Evolutionary conservation across 2,113 vertebrate species (phyloP).

Genomic region (Alligator mississippiensis): DNA sequence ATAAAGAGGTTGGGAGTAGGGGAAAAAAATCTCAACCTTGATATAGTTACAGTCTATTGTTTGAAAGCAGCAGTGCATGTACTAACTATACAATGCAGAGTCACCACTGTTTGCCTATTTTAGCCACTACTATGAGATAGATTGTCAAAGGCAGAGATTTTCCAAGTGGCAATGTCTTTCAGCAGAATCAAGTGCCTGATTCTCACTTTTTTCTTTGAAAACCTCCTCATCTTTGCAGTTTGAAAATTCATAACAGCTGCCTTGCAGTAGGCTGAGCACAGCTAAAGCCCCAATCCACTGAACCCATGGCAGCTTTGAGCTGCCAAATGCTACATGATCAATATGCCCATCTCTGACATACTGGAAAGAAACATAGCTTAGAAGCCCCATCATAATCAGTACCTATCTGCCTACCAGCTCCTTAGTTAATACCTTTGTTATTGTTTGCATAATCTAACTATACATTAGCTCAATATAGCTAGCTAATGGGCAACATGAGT

Average conservation of each 20-base stretch:
- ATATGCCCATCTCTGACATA: constrained; percentile 29
- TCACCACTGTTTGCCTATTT: background rate
- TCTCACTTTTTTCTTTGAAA: background rate
- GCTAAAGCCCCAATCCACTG: background rate
- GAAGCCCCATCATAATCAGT: constrained; percentile 66
- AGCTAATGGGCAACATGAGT: constrained; percentile 67
- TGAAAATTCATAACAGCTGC: too few relatives aligned
- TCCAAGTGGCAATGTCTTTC: too few relatives aligned
- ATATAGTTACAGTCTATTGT: background rate
- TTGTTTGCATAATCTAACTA: constrained; percentile 74
- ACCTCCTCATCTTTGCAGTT: background rate
- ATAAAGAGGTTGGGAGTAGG: background rate
- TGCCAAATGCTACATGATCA: constrained; percentile 50
- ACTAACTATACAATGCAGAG: background rate
- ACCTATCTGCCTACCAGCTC: constrained; percentile 72
- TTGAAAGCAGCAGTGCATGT: background rate
- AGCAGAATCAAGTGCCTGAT: background rate
- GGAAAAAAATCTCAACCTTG: background rate
- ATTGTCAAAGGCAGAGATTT: background rate
- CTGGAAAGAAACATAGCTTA: constrained; percentile 49
- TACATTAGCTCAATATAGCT: constrained; percentile 68
- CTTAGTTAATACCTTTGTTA: constrained; percentile 76
- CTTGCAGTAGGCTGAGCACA: background rate
- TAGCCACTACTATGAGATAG: background rate
- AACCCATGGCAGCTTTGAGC: constrained; percentile 5